Base-by-base conservation (phyloP, 2,113 vertebrate genomes). In the Ciconia maguari region DNA sequence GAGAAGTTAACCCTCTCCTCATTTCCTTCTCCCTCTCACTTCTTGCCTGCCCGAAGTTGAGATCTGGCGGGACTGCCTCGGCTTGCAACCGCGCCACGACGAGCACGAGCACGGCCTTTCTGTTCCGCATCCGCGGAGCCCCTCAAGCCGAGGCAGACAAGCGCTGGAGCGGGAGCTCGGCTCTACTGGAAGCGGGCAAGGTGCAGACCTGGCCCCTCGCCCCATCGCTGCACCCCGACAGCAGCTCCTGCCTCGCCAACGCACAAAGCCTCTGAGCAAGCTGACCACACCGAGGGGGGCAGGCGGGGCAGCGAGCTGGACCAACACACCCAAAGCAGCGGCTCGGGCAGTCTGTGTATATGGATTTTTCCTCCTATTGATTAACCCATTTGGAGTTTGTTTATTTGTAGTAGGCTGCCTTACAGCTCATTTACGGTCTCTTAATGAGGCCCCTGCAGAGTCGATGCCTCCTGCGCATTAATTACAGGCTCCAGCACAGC, bases 361-460 rank as follows among this genome's bases (percentile, higher is more conserved):
- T 54, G 89, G 80, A 83, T 77, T 92, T 93, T 92, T 79, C 58
- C 65, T 83, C 26, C 69, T 49, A 75, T 75, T 8, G 70, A 94
- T 77, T n/a, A 91, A 69, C 42, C 18, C 62, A 21, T 64, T 81
- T 72, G 86, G 72, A 91, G 51, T 66, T 74, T 66, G 54, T 88
- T 92, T 26, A 57, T 92, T 83, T 76, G 75, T 27, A 36, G 27
- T 8, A 57, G 54, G 91, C 65, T 74, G 81, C 69, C 16, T 36
- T 17, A 54, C 16, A 13, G 85, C 48, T 96, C 85, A 32, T 85
- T 94, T 90, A 85, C 1, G 0, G 30, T 75, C 60, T 60, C 52
- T 90, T 94, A 94, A 97, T 27, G 91, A 88, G 77, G 66, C 8
- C 68, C 38, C 76, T 5, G 52, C 55, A 10, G 58, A 36, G 46